These are phyloP conservation scores for Sphaeramia orbicularis DNA, from an alignment of 2,797 vertebrate species.

Conservation along the genomic window DNA sequence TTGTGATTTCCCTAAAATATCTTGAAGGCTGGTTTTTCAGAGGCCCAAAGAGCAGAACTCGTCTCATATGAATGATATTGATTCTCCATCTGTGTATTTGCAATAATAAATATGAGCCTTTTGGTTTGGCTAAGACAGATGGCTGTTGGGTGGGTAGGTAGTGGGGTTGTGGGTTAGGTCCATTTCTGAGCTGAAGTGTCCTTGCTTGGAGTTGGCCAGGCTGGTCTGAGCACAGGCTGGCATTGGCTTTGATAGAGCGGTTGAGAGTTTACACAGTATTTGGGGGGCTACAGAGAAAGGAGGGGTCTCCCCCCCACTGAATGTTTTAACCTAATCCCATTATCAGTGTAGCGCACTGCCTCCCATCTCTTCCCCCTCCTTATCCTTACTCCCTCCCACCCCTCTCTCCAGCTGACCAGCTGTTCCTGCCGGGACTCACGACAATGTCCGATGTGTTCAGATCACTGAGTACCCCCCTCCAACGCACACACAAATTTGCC, in stretches of 20 bases:
- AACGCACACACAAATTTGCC: constrained; percentile 55
- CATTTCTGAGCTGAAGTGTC: constrained; percentile 35
- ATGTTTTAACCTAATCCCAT: constrained; percentile 90
- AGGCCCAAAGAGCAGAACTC: too few relatives aligned
- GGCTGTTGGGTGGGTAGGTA: constrained; percentile 17
- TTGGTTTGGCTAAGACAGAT: constrained; percentile 18
- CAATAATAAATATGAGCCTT: constrained; percentile 5
- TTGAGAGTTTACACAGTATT: constrained; percentile 74
- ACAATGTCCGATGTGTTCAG: constrained; percentile 96
- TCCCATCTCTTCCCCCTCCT: constrained; percentile 83
- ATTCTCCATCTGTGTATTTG: background rate
- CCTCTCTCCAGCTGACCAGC: constrained; percentile 95
- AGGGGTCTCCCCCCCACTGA: constrained; percentile 76
- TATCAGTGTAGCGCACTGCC: constrained; percentile 90
- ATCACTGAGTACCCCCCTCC: constrained; percentile 87
- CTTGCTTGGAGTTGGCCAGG: constrained; percentile 47
- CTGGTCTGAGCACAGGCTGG: constrained; percentile 49
- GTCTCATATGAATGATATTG: background rate
- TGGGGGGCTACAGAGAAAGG: constrained; percentile 58
- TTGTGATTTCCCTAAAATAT: constrained; percentile 5
- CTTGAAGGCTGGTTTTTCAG: background rate
- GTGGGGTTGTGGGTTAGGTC: constrained; percentile 8
- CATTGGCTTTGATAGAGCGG: constrained; percentile 63
- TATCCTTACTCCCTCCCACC: constrained; percentile 72
- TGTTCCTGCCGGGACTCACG: constrained; percentile 95